Conservation (phyloP, 2,797 vertebrate species). For the Serranus cabrilla region DNA sequence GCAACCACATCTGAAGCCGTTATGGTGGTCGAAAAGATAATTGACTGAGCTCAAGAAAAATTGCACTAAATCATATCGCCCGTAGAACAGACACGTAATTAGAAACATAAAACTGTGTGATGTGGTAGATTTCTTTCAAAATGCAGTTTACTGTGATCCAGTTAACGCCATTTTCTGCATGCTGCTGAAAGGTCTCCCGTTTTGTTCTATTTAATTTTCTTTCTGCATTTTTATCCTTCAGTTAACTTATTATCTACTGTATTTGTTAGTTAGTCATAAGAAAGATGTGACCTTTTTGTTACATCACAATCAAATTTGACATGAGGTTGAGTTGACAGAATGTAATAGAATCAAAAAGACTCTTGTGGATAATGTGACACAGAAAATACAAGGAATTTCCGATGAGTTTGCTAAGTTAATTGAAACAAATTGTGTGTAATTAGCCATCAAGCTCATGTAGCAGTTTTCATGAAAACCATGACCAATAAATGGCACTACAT, state of each 20-base stretch:
- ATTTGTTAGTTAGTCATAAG: not conserved
- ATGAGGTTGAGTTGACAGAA: not conserved
- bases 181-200: not conserved
- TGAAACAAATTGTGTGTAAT: not conserved
- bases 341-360: not conserved
- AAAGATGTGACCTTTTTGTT: not conserved
- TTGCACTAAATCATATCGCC: not conserved
- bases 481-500: no score
- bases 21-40: not conserved
- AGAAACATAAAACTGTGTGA: not conserved
- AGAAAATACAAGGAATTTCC: not conserved
- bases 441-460: not conserved
- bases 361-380: not conserved
- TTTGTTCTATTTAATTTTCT: not conserved
- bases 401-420: not conserved
- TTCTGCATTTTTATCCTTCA: not conserved
- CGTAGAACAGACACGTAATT: not conserved
- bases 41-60: not conserved
- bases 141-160: not conserved
- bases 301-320: not conserved
- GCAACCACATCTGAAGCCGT: constrained; percentile 1
- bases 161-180: not conserved
- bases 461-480: no score
- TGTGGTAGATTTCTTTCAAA: constrained; percentile 8
- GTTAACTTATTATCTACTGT: not conserved